A percentile compares a stretch with the other conserved stretches of the same genome.
Evolutionary conservation across 2,888 invertebrate species (phyloP).

Genomic region (Prenolepis imparis): DNA sequence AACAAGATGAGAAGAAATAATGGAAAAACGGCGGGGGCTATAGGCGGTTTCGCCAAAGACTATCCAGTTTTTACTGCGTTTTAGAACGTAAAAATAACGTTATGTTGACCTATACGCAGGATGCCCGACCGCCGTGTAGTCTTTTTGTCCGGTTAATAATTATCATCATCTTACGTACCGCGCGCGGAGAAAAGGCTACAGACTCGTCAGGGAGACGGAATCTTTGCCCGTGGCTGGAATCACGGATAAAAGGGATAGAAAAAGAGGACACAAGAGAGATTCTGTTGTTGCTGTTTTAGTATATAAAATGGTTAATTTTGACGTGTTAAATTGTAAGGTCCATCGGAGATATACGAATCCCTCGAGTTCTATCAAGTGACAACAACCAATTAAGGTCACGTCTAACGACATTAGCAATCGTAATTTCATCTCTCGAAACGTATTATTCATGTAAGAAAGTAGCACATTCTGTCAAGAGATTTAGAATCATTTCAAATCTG

Average conservation of each 20-base stretch:
- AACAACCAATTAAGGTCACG: constrained; percentile 20
- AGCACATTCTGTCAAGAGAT: background rate
- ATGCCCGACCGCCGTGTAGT: constrained; percentile 41
- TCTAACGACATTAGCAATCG: background rate
- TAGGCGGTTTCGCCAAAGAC: constrained; percentile 33
- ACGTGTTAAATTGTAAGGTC: background rate
- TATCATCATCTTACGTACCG: constrained; percentile 43
- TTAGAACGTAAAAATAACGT: constrained; percentile 78
- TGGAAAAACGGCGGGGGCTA: background rate
- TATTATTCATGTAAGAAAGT: constrained; percentile 14
- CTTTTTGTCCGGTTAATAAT: constrained; percentile 67
- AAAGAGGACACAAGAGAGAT: background rate
- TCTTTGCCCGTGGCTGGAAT: constrained; percentile 35
- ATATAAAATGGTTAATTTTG: constrained; percentile 20
- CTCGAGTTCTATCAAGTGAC: background rate
- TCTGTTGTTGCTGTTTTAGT: background rate
- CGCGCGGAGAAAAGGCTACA: background rate
- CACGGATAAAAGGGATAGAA: background rate
- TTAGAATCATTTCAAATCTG: background rate
- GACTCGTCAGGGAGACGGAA: constrained; percentile 36
- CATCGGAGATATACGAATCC: background rate
- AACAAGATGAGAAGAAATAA: background rate
- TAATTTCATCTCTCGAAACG: background rate
- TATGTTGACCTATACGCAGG: constrained; percentile 73
- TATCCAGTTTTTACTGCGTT: constrained; percentile 76